A percentile compares a stretch with the other conserved stretches of the same genome.
phyloP scores from a whole-genome alignment of 2,888 invertebrate genomes.

The Alitta virens region DNA sequence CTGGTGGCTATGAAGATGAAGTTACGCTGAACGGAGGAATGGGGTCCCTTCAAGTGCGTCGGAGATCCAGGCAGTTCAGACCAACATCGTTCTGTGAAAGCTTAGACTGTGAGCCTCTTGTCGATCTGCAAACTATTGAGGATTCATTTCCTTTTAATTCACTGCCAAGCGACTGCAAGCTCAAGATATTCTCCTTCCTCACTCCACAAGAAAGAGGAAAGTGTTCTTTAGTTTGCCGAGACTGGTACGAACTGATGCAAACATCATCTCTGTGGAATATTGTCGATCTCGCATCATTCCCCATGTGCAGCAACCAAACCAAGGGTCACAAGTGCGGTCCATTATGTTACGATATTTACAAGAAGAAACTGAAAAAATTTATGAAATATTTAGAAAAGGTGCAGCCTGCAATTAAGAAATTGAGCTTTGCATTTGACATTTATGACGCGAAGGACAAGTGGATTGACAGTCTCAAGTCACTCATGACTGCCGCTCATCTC shows the following conservation, averaged over 20 bases:
- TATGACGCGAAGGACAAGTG: constrained; percentile 45
- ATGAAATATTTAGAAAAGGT: constrained; percentile 37
- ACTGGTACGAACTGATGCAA: constrained; percentile 42
- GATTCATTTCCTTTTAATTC: constrained; percentile 40
- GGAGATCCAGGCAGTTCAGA: not conserved
- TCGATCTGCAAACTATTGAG: not conserved
- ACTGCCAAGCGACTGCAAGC: constrained; percentile 46
- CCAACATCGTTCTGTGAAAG: not conserved
- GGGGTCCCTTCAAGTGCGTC: not conserved
- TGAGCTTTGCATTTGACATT: constrained; percentile 55
- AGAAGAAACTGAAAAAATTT: constrained; percentile 42
- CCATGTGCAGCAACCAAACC: constrained; percentile 38
- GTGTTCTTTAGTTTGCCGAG: constrained; percentile 39
- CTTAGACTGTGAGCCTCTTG: not conserved
- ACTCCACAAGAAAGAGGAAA: constrained; percentile 42
- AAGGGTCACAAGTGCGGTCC: constrained; percentile 32
- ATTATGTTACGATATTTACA: constrained; percentile 44
- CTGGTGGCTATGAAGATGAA: not conserved
- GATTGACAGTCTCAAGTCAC: constrained; percentile 38
- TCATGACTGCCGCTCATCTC: constrained; percentile 35
- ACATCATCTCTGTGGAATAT: constrained; percentile 45
- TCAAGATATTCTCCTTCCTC: constrained; percentile 49
- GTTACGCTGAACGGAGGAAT: not conserved
- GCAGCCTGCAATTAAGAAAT: constrained; percentile 37
- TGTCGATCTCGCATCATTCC: constrained; percentile 47